These are phyloP conservation scores for Crotophaga sulcirostris DNA, from an alignment of 2,113 vertebrate species.

Conservation along the genomic window DNA sequence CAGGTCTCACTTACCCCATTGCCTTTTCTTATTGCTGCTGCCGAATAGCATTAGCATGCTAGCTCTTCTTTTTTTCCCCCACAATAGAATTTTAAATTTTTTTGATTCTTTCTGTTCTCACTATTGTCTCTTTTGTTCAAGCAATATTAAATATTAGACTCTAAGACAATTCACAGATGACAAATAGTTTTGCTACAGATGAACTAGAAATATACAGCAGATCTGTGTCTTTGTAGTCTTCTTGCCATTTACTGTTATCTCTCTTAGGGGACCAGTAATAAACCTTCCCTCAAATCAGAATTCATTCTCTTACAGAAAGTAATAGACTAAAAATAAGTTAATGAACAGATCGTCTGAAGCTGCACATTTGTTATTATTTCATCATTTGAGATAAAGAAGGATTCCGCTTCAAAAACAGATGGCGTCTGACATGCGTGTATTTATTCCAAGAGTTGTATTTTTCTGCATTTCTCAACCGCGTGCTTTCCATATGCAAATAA, in stretches of 20 bases:
- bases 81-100: neutral
- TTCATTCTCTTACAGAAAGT: neutral
- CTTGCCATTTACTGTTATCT: neutral
- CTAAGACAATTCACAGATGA: neutral
- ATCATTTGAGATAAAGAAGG: constrained; percentile 7
- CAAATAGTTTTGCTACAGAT: neutral
- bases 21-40: neutral
- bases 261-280: neutral
- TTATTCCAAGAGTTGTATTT: neutral
- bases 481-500: constrained; percentile 18
- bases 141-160: constrained; percentile 5
- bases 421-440: neutral
- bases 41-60: neutral
- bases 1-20: neutral
- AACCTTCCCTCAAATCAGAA: neutral
- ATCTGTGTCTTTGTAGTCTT: neutral
- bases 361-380: neutral
- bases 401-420: neutral
- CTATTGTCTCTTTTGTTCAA: neutral
- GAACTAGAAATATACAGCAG: neutral
- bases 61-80: neutral
- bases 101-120: neutral
- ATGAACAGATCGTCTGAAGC: neutral
- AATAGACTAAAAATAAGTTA: constrained; percentile 23
- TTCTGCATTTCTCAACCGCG: neutral